Conservation (phyloP, 2,113 vertebrate genomes). For the Calypte anna region DNA sequence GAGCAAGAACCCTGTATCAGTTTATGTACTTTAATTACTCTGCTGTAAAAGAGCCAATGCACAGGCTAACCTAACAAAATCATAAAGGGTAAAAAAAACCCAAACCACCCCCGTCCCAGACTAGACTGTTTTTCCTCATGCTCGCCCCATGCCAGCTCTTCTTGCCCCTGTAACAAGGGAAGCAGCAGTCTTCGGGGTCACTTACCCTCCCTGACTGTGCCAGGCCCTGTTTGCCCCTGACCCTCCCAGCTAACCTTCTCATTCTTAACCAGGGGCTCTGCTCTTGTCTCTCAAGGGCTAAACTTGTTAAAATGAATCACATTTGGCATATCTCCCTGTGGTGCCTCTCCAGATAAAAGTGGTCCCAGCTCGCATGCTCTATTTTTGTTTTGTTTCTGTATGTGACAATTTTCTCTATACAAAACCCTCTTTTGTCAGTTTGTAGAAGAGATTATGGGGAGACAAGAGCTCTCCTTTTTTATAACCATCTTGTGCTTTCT, state of each 20-base stretch:
- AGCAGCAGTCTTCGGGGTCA: constrained; percentile 27
- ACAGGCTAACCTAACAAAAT: not conserved
- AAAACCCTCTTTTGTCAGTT: constrained; percentile 72
- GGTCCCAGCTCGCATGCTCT: constrained; percentile 63
- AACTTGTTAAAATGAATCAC: constrained; percentile 71
- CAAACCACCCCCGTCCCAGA: not conserved
- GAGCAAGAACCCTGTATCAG: not conserved
- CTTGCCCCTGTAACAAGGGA: not conserved
- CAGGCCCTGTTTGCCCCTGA: not conserved
- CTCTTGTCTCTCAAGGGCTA: constrained; percentile 60
- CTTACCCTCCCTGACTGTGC: constrained; percentile 23
- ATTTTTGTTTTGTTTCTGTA: constrained; percentile 72
- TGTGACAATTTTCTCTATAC: constrained; percentile 71
- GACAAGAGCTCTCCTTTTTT: constrained; percentile 64
- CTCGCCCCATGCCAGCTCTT: not conserved
- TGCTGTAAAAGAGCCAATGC: not conserved
- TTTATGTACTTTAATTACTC: not conserved
- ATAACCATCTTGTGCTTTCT: constrained; percentile 62
- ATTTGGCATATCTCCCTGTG: constrained; percentile 71
- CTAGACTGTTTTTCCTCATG: not conserved
- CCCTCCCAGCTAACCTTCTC: constrained; percentile 48
- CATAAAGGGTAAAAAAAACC: not conserved
- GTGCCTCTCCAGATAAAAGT: constrained; percentile 72
- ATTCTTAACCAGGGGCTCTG: constrained; percentile 19
- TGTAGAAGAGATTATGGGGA: constrained; percentile 68